Percentiles rank a stretch among this genome's conserved stretches.
These are phyloP conservation scores for Clostera curtula DNA, from an alignment of 2,888 invertebrate species.

Conservation along the genomic window DNA sequence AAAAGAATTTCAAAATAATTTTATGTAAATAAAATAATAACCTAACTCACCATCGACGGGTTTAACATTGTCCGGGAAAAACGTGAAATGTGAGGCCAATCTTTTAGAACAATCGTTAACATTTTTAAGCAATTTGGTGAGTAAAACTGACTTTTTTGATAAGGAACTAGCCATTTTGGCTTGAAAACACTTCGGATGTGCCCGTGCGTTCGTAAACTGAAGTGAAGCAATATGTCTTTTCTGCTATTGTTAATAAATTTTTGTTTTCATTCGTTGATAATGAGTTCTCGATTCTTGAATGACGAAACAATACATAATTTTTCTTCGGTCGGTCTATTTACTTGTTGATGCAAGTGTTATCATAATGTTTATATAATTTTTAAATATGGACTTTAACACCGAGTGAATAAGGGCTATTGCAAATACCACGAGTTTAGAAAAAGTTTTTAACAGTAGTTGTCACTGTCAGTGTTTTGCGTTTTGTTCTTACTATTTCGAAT, in stretches of 20 bases:
- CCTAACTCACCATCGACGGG: constrained; percentile 66
- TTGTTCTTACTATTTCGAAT: constrained; percentile 3
- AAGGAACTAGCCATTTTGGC: constrained; percentile 46
- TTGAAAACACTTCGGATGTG: constrained; percentile 13
- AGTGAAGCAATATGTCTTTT: constrained; percentile 58
- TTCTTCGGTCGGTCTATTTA: too few species aligned
- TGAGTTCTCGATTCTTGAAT: constrained; percentile 15
- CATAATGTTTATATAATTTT: too few species aligned
- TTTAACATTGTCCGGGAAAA: constrained; percentile 71
- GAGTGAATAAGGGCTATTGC: too few species aligned
- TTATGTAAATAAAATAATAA: too few species aligned
- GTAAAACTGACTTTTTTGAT: constrained; percentile 33
- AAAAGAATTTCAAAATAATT: too few species aligned
- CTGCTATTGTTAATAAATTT: constrained; percentile 61
- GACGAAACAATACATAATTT: too few species aligned
- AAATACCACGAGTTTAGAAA: too few species aligned
- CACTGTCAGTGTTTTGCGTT: constrained; percentile 1
- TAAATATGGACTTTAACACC: too few species aligned
- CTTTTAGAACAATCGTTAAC: constrained; percentile 44
- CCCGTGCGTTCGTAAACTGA: constrained; percentile 25
- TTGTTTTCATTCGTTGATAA: constrained; percentile 43
- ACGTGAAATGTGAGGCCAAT: constrained; percentile 76
- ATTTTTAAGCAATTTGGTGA: constrained; percentile 45
- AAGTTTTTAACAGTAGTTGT: constrained; percentile 8
- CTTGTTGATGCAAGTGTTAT: too few species aligned